Conservation (phyloP, 2,888 invertebrate species). For the Cosmopolites sordidus region DNA sequence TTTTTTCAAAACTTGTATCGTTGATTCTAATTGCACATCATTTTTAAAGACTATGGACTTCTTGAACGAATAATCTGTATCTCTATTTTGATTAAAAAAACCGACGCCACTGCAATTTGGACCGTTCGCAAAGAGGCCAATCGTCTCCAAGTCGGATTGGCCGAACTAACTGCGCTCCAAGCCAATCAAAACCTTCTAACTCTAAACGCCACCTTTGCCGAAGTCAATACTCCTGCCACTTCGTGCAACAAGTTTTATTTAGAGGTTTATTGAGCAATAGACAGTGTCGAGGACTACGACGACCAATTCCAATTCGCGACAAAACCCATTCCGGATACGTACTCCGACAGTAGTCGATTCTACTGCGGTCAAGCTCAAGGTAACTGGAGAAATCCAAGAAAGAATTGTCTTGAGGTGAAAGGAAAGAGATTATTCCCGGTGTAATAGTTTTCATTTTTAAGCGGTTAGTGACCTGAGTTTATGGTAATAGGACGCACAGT, state of each 20-base stretch:
- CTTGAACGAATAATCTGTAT: no score
- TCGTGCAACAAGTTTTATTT: slow-evolving; percentile 25
- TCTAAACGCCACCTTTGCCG: slow-evolving; percentile 6
- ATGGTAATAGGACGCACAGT: slow-evolving; percentile 8
- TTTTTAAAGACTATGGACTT: no score
- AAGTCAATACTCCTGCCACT: slow-evolving; percentile 20
- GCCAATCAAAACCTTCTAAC: slow-evolving; percentile 35
- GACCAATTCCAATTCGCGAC: background rate
- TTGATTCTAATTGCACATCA: no score
- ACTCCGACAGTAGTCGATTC: background rate
- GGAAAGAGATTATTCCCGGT: no score
- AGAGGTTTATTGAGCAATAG: slow-evolving; percentile 9
- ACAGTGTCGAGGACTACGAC: slow-evolving; percentile 5
- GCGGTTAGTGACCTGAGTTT: slow-evolving; percentile 13
- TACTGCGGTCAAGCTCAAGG: slow-evolving; percentile 12
- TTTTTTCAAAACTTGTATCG: no score
- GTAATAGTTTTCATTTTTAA: background rate
- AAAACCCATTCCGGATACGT: slow-evolving; percentile 3
- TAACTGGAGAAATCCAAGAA: background rate
- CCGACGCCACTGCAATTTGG: slow-evolving; percentile 8
- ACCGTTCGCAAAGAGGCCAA: slow-evolving; percentile 40
- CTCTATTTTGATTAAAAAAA: no score
- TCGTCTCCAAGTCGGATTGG: slow-evolving; percentile 40
- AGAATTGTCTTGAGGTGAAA: no score
- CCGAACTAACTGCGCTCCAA: slow-evolving; percentile 36